These are phyloP conservation scores for Dinoponera quadriceps DNA, from an alignment of 1,140 invertebrate genomes.

Conservation along the genomic window DNA sequence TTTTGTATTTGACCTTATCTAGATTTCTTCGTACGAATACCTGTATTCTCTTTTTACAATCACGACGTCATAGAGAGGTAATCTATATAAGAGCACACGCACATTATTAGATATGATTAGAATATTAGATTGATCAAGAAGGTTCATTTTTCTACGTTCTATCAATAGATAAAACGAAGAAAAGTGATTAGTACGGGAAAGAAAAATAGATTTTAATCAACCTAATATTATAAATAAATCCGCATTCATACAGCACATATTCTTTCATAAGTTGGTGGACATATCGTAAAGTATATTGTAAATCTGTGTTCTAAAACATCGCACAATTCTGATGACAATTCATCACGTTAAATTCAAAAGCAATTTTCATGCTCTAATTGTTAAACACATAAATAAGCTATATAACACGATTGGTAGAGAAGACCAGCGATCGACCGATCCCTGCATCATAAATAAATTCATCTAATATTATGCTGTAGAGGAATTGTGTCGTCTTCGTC, in stretches of 20 bases:
- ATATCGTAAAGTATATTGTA: too few relatives aligned
- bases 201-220: too few relatives aligned
- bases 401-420: not conserved
- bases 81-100: not conserved
- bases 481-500: conserved; percentile 42
- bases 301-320: too few relatives aligned
- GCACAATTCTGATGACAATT: not conserved
- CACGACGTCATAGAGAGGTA: not conserved
- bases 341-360: not conserved
- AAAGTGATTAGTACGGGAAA: too few relatives aligned
- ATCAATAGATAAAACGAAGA: too few relatives aligned
- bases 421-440: conserved; percentile 3
- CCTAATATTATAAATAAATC: too few relatives aligned
- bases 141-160: too few relatives aligned
- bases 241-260: too few relatives aligned
- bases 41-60: conserved; percentile 37
- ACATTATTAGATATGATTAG: not conserved
- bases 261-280: too few relatives aligned
- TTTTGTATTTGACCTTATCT: conserved; percentile 24
- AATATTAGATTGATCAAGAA: not conserved
- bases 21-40: not conserved
- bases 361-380: conserved; percentile 11
- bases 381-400: conserved; percentile 1
- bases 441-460: not conserved
- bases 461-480: conserved; percentile 38